Percentiles rank a stretch among this genome's conserved stretches.
Evolutionary conservation across 2,797 vertebrate species (phyloP).

Genomic region (Anguilla megastoma): DNA sequence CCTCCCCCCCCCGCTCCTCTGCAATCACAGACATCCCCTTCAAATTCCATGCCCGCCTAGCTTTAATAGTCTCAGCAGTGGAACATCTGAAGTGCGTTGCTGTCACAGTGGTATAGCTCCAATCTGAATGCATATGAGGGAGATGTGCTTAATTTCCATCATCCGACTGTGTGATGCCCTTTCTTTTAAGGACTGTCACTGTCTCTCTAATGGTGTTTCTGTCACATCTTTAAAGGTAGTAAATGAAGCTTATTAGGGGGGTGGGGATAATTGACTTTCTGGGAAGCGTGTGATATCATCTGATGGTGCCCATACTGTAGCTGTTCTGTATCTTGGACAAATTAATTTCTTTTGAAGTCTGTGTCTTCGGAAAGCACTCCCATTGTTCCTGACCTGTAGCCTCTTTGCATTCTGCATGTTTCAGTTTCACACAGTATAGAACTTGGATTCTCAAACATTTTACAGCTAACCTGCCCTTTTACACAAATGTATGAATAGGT

Average conservation of each 20-base stretch:
- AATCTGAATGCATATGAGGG: conserved; percentile 88
- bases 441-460: conserved; percentile 45
- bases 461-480: conserved; percentile 39
- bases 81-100: conserved; percentile 85
- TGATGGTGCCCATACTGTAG: conserved; percentile 42
- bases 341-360: background rate
- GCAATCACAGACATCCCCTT: conserved; percentile 37
- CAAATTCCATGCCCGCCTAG: conserved; percentile 64
- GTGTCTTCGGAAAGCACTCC: conserved; percentile 35
- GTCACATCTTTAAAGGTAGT: conserved; percentile 93
- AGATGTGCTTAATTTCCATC: conserved; percentile 89
- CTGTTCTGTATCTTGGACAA: conserved; percentile 4
- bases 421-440: conserved; percentile 39
- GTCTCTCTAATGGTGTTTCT: conserved; percentile 94
- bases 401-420: conserved; percentile 37
- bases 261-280: conserved; percentile 80
- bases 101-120: conserved; percentile 81
- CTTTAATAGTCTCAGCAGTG: conserved; percentile 82
- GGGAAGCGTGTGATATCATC: conserved; percentile 52
- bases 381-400: conserved; percentile 37
- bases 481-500: too few relatives aligned
- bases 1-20: conserved; percentile 64
- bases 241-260: conserved; percentile 91
- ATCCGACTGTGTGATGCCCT: conserved; percentile 94
- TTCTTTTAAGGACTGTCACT: conserved; percentile 92